Evolutionary conservation across 2,113 vertebrate species (phyloP).

Genomic region (Piaya cayana): DNA sequence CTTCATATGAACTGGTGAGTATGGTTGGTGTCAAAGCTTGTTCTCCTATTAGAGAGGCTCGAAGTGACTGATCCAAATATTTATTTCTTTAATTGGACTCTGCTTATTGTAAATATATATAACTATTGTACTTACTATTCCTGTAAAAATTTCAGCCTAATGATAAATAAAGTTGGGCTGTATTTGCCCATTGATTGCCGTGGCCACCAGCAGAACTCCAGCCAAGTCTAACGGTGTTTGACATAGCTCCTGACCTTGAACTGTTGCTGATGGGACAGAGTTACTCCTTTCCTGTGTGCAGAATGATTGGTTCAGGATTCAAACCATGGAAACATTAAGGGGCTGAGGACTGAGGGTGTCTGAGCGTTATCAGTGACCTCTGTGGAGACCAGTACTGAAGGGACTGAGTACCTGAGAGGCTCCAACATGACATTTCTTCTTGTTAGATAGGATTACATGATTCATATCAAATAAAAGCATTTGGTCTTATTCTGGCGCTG

Average conservation of each 20-base stretch:
- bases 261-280: not conserved
- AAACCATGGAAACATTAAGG: not conserved
- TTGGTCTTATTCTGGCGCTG: not conserved
- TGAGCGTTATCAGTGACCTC: not conserved
- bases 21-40: not conserved
- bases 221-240: accelerated
- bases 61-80: not conserved
- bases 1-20: accelerated
- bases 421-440: not conserved
- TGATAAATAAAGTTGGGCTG: not conserved
- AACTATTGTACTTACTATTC: not conserved
- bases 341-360: not conserved
- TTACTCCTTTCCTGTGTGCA: accelerated
- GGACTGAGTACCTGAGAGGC: not conserved
- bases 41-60: not conserved
- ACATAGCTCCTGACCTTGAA: not conserved
- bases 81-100: not conserved
- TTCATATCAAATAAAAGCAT: not conserved
- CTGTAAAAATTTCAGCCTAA: not conserved
- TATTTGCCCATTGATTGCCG: not conserved
- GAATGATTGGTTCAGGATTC: not conserved
- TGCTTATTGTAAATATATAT: not conserved
- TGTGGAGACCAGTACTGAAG: not conserved
- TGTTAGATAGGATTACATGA: not conserved
- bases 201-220: not conserved